Conservation (phyloP, 1,140 invertebrate species). For the Drosophila chauvacae region DNA sequence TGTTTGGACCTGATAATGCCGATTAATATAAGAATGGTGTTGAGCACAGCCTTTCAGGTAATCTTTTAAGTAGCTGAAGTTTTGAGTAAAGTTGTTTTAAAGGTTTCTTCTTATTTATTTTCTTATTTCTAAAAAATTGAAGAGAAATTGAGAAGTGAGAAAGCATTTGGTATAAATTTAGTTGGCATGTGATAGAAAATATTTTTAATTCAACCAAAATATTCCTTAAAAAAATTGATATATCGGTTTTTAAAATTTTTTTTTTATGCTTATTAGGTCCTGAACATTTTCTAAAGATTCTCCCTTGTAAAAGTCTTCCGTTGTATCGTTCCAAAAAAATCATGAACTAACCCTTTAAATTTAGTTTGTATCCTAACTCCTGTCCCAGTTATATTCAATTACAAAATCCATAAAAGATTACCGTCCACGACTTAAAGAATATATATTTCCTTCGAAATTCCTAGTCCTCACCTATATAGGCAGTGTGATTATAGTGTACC, state of each 20-base stretch:
- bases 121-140: not conserved
- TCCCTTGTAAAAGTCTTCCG: not conserved
- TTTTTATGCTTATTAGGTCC: not conserved
- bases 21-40: constrained; percentile 75
- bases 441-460: constrained; percentile 7
- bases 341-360: not conserved
- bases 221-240: not conserved
- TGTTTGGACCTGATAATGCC: constrained; percentile 87
- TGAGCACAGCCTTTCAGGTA: constrained; percentile 78
- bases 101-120: not conserved
- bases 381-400: not conserved
- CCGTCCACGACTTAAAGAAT: constrained; percentile 1
- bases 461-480: constrained; percentile 59
- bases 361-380: constrained; percentile 25
- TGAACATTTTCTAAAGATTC: not conserved
- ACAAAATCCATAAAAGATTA: not conserved
- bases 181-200: not conserved
- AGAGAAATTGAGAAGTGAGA: not conserved
- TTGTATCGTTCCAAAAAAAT: constrained; percentile 2
- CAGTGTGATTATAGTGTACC: constrained; percentile 43
- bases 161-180: not conserved
- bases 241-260: not conserved
- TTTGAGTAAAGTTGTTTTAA: not conserved
- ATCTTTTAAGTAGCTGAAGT: constrained; percentile 1
- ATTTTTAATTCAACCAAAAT: not conserved